Conservation (phyloP, 2,888 invertebrate species). For the Stegophylla sp. region DNA sequence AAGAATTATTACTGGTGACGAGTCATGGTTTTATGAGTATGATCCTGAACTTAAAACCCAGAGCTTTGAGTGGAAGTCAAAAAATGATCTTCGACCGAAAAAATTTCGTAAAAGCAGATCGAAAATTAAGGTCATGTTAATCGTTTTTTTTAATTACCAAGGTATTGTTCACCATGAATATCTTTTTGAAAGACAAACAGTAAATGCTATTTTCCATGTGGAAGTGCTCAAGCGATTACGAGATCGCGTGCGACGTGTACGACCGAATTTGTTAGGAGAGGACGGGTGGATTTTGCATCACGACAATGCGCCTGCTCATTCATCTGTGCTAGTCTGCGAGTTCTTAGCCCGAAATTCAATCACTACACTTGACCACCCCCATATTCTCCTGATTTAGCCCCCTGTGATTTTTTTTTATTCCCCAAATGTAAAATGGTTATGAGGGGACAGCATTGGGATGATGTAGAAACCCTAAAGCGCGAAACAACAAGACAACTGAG, state of each 20-base stretch:
- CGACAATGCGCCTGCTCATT: too few relatives aligned
- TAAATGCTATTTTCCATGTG: conserved; percentile 50
- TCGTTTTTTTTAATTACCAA: conserved; percentile 12
- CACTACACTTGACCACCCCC: not conserved
- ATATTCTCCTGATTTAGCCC: conserved; percentile 1
- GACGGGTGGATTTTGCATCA: not conserved
- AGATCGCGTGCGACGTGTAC: conserved; percentile 10
- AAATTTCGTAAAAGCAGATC: conserved; percentile 29
- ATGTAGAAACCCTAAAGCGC: conserved; percentile 35
- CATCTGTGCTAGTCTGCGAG: too few relatives aligned
- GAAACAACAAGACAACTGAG: conserved; percentile 54
- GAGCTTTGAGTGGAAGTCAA: conserved; percentile 56
- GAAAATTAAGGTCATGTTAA: conserved; percentile 35
- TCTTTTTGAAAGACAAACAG: conserved; percentile 39
- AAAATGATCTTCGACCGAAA: not conserved
- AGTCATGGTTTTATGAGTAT: conserved; percentile 60
- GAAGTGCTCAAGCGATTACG: conserved; percentile 30
- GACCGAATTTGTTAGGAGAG: not conserved
- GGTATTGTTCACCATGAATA: conserved; percentile 37
- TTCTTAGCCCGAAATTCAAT: too few relatives aligned
- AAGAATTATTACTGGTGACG: conserved; percentile 60
- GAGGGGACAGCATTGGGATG: conserved; percentile 42
- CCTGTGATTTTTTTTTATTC: conserved; percentile 39
- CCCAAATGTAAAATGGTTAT: conserved; percentile 51
- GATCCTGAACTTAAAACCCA: conserved; percentile 60